Percentiles rank a stretch among this genome's conserved stretches.
These are phyloP conservation scores for Neoascia interrupta DNA, from an alignment of 2,888 invertebrate genomes.

Conservation along the genomic window DNA sequence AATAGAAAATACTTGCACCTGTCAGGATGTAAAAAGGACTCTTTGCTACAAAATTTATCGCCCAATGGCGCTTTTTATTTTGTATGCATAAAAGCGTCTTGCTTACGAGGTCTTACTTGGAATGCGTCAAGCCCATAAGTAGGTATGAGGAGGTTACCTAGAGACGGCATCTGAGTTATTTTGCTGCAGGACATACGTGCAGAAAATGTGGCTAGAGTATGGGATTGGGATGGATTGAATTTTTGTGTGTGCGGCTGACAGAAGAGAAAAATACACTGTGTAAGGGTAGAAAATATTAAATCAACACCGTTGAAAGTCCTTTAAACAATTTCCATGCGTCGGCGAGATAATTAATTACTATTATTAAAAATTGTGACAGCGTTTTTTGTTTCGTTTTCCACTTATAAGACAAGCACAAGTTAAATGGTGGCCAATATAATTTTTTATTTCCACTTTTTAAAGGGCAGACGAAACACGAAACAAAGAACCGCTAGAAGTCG, in stretches of 20 bases:
- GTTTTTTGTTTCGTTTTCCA: too few species aligned
- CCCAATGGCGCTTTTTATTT: constrained; percentile 52
- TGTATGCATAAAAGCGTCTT: constrained; percentile 11
- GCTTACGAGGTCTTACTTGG: background rate
- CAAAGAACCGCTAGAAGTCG: background rate
- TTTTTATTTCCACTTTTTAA: constrained; percentile 14
- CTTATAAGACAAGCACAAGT: constrained; percentile 8
- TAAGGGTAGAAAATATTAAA: too few species aligned
- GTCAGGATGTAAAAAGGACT: constrained; percentile 54
- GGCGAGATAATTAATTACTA: too few species aligned
- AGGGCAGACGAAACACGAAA: background rate
- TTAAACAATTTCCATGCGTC: too few species aligned
- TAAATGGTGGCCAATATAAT: constrained; percentile 40
- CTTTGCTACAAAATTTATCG: constrained; percentile 46
- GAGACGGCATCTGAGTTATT: constrained; percentile 35
- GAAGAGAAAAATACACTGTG: background rate
- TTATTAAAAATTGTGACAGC: too few species aligned
- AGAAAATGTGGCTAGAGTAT: background rate
- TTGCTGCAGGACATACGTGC: constrained; percentile 34
- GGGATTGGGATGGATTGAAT: constrained; percentile 45
- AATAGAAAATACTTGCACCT: constrained; percentile 67
- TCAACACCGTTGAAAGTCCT: too few species aligned
- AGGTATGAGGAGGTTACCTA: constrained; percentile 1
- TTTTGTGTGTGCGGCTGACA: constrained; percentile 38
- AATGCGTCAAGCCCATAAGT: constrained; percentile 11